Percentiles rank a stretch among this genome's conserved stretches.
Conservation (phyloP, 2,888 invertebrate species). For the Cylindroiulus punctatus region DNA sequence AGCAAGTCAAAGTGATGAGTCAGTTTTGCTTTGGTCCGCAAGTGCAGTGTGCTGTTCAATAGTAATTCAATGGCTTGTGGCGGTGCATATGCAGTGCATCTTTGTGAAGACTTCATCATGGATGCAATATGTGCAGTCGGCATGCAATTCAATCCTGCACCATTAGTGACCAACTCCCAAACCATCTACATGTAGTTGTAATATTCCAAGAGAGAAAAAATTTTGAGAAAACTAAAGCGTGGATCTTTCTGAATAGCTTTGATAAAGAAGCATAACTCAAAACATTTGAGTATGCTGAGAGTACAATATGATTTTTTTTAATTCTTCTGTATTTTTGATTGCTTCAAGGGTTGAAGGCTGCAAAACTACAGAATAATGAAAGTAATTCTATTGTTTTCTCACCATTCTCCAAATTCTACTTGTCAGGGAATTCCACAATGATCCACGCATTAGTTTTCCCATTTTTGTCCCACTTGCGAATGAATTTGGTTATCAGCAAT, state of each 20-base stretch:
- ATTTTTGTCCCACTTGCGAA: no score
- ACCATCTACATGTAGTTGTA: no score
- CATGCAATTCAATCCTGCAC: no score
- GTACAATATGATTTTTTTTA: background rate
- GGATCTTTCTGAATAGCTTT: background rate
- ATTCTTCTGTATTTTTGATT: background rate
- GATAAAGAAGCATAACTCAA: background rate
- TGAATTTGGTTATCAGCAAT: no score
- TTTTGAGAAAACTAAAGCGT: constrained; percentile 32
- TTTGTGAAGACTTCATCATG: no score
- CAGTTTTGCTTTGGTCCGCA: background rate
- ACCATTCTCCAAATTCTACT: background rate
- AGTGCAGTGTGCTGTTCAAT: background rate
- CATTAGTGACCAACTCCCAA: no score
- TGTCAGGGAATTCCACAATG: background rate
- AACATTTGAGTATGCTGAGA: background rate
- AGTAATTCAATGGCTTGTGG: background rate
- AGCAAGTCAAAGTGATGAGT: background rate
- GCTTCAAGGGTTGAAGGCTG: background rate
- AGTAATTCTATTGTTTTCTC: background rate
- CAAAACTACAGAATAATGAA: background rate
- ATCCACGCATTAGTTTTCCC: background rate
- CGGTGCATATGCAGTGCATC: background rate
- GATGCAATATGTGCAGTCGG: no score
- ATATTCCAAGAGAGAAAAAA: no score